Percentiles rank a stretch among this genome's conserved stretches.
Conservation (phyloP, 1,140 invertebrate species). For the Sinella curviseta region DNA sequence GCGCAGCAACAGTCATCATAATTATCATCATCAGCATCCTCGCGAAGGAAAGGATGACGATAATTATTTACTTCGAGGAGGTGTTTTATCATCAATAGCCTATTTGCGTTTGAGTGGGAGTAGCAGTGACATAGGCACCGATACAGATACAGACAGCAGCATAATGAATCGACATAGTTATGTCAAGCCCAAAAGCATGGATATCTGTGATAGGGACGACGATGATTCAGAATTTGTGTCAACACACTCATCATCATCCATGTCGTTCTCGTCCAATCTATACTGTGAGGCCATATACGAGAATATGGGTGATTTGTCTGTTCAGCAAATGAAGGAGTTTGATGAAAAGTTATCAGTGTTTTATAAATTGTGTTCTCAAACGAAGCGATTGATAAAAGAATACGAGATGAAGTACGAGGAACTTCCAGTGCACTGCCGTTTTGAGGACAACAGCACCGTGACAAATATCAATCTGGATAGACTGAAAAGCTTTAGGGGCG, state of each 20-base stretch:
- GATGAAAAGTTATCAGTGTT: not conserved
- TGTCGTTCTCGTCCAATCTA: not conserved
- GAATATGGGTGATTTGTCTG: not conserved
- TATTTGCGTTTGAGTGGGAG: not conserved
- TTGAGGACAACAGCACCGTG: not conserved
- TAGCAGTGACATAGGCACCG: not conserved
- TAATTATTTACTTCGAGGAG: not conserved
- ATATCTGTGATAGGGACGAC: not conserved
- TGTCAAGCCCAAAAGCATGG: not conserved
- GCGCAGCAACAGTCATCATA: not conserved
- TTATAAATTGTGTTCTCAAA: not conserved
- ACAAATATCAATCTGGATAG: not conserved
- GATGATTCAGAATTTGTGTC: conserved; percentile 1
- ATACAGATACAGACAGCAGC: not conserved
- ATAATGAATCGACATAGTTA: not conserved
- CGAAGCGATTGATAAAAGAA: not conserved
- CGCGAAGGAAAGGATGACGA: not conserved
- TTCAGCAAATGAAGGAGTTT: not conserved
- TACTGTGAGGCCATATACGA: not conserved
- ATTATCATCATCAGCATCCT: not conserved
- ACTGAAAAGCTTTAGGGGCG: not conserved
- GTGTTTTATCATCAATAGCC: not conserved
- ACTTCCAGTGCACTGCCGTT: not conserved
- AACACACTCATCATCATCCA: not conserved
- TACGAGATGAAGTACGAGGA: not conserved